A percentile compares a stretch with the other conserved stretches of the same genome.
Evolutionary conservation across 2,888 invertebrate species (phyloP).

Genomic region (Schizaphis graminum): DNA sequence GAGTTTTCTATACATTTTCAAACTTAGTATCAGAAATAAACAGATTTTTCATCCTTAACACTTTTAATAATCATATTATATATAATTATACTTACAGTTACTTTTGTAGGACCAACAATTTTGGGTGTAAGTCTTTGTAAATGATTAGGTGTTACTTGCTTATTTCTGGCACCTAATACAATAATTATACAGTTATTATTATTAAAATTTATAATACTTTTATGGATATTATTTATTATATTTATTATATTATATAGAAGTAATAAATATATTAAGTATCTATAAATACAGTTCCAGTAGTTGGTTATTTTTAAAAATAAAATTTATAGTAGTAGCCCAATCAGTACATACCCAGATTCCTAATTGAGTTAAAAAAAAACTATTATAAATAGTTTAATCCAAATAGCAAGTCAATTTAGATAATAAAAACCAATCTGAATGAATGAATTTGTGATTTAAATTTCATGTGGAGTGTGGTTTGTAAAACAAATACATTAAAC

Average conservation of each 20-base stretch:
- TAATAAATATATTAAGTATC: background rate
- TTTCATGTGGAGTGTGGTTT: background rate
- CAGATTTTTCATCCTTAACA: background rate
- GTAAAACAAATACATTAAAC: background rate
- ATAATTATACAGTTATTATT: background rate
- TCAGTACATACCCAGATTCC: background rate
- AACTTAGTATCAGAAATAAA: background rate
- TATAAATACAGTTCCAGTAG: background rate
- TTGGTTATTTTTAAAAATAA: background rate
- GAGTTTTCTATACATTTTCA: background rate
- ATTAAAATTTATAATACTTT: background rate
- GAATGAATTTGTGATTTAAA: background rate
- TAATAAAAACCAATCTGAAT: background rate
- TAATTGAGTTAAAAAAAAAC: too few species aligned
- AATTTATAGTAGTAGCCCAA: background rate
- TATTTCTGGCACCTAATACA: conserved; percentile 21
- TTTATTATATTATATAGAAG: background rate
- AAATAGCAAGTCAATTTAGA: background rate
- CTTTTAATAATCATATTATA: background rate
- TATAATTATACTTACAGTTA: conserved; percentile 38
- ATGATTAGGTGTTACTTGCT: conserved; percentile 77
- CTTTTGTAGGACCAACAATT: conserved; percentile 49
- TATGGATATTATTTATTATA: background rate
- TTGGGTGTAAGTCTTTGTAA: conserved; percentile 79
- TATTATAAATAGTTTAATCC: background rate